Conservation (phyloP, 2,797 vertebrate species). For the Pangasius djambal region DNA sequence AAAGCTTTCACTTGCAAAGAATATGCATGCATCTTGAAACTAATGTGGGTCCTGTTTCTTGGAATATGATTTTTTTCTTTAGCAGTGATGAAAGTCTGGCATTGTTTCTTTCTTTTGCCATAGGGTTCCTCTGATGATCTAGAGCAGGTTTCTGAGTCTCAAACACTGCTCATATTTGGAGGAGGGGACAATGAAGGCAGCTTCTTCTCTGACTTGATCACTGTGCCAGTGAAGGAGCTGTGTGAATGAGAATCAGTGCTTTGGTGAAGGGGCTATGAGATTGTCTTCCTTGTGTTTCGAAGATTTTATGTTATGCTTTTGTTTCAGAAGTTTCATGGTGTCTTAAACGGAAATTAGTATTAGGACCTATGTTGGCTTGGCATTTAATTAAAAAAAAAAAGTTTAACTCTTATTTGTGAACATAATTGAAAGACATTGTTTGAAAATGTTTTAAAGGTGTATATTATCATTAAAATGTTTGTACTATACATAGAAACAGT, state of each 20-base stretch:
- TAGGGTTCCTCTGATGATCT: conserved; percentile 55
- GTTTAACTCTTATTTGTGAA: not conserved
- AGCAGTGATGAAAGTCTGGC: not conserved
- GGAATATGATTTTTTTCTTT: not conserved
- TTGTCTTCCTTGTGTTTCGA: not conserved
- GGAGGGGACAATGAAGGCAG: conserved; percentile 82
- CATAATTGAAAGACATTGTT: not conserved
- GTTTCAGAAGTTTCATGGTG: not conserved
- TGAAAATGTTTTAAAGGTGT: conserved; percentile 13
- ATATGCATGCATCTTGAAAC: not conserved
- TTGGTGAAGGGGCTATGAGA: not conserved
- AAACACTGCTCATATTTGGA: conserved; percentile 77
- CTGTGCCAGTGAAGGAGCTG: conserved; percentile 70
- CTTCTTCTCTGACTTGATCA: conserved; percentile 78
- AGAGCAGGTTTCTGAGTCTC: conserved; percentile 36
- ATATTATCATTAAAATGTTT: conserved; percentile 28
- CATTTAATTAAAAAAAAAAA: not conserved
- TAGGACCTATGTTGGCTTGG: not conserved
- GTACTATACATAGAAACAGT: not conserved
- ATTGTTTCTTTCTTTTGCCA: conserved; percentile 25
- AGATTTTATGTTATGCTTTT: not conserved
- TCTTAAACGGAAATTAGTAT: not conserved
- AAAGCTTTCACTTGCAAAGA: not conserved
- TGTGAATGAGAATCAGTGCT: conserved; percentile 41
- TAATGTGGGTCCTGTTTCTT: not conserved